Evolutionary conservation across 2,797 vertebrate species (phyloP), one percentile per base, ranked within the genome.

Genomic region (Myotis vivesi): DNA sequence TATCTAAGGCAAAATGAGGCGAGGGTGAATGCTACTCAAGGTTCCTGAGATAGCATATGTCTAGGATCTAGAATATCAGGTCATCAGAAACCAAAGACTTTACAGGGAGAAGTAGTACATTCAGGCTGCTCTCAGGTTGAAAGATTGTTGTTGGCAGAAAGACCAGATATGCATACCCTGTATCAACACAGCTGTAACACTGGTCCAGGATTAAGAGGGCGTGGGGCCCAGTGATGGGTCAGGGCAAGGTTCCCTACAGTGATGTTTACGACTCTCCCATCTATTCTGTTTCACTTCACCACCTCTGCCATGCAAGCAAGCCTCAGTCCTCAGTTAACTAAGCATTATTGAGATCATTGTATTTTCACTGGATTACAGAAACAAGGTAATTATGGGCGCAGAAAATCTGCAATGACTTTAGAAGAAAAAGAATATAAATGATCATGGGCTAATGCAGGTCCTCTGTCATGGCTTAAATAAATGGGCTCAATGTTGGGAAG

Each of bases 181-280:
- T 12, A 4, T 53, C 3, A 25, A 28, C 28, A 55, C 1, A 64
- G 28, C 4, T n/a, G 46, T 36, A 38, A 33, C 12, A 17, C 3
- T 25, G 20, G 11, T 38, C 30, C 38, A 66, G 49, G 41, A 3
- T 23, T 23, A 68, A 28, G 46, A 46, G 36, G 13, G 36, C 15
- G 2, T 8, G 6, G 17, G 22, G 2, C 7, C 13, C 23, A 22
- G 19, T 62, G 49, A 20, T n/a, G 8, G 13, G 13, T 5, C 1
- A 20, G 22, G 5, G 6, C 4, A 9, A 38, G 28, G 6, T 1
- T 72, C 23, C 17, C 79, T 11, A 0, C 3, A 4, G 1, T 20
- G 12, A 71, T 62, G 12, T 0, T 19, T 20, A 15, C 7, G 5
- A 9, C 13, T 57, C 33, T 25, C 2, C 2, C 3, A 3, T 33